phyloP scores from a whole-genome alignment of 2,797 vertebrate genomes.

The Nothura maculosa region DNA sequence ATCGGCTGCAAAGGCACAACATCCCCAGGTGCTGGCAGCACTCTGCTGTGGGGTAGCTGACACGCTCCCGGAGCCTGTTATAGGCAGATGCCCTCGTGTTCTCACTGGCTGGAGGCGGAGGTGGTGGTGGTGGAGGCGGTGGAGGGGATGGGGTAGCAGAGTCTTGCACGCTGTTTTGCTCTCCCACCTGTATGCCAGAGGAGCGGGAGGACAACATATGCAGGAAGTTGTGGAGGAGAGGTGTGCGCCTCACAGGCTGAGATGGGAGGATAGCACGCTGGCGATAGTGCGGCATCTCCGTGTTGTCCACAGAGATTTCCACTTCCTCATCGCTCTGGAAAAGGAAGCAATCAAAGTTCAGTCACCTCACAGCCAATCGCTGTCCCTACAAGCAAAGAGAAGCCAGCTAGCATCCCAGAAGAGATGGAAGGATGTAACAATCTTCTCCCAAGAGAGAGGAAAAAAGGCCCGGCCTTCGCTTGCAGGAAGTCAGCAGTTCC shows the following conservation, averaged over 20 bases:
- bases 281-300: slow-evolving; percentile 95
- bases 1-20: slow-evolving; percentile 95
- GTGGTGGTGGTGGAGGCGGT: slow-evolving; percentile 81
- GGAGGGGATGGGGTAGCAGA: slow-evolving; percentile 86
- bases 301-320: slow-evolving; percentile 96
- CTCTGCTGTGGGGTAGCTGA: slow-evolving; percentile 87
- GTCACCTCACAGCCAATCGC: background rate
- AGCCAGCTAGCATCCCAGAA: slow-evolving; percentile 6
- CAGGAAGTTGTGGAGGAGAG: slow-evolving; percentile 98
- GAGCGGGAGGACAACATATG: slow-evolving; percentile 98
- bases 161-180: slow-evolving; percentile 88
- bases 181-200: slow-evolving; percentile 89
- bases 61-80: slow-evolving; percentile 87
- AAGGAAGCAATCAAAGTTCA: slow-evolving; percentile 12
- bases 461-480: background rate
- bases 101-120: slow-evolving; percentile 87
- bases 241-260: slow-evolving; percentile 96
- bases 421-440: background rate
- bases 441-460: background rate
- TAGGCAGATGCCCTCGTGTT: slow-evolving; percentile 89
- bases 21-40: slow-evolving; percentile 97
- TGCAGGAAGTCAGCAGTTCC: background rate
- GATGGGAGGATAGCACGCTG: slow-evolving; percentile 96
- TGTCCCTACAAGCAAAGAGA: background rate
- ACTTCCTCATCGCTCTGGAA: slow-evolving; percentile 96